phyloP scores from a whole-genome alignment of 2,888 invertebrate species.

The Microdon myrmicae region DNA sequence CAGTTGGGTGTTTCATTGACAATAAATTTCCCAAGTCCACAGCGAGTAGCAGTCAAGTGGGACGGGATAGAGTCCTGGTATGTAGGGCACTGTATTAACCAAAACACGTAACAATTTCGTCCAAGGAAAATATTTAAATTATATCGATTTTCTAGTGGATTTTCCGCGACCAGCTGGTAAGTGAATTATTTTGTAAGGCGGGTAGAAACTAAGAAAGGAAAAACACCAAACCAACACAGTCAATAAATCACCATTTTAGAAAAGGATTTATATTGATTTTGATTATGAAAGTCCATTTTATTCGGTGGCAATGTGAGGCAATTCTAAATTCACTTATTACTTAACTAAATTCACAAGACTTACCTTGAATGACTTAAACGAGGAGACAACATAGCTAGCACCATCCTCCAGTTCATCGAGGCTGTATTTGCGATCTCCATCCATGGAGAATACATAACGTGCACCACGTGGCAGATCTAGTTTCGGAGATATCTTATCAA shows the following conservation, averaged over 20 bases:
- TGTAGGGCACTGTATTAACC: conserved; percentile 19
- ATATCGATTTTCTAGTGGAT: conserved; percentile 35
- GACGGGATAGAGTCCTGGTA: conserved; percentile 2
- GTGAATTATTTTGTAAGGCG: not conserved
- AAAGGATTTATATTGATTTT: no score
- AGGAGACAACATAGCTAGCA: conserved; percentile 92
- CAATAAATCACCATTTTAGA: no score
- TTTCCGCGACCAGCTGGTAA: conserved; percentile 6
- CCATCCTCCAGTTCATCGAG: conserved; percentile 90
- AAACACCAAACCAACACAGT: not conserved
- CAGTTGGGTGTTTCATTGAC: no score
- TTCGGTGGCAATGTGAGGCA: no score
- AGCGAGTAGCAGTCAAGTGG: not conserved
- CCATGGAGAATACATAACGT: conserved; percentile 90
- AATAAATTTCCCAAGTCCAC: no score
- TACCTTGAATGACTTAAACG: conserved; percentile 91
- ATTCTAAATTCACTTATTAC: no score
- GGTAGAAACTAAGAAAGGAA: conserved; percentile 5
- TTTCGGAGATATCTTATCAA: conserved; percentile 87
- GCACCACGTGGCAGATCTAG: conserved; percentile 90
- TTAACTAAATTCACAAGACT: conserved; percentile 57
- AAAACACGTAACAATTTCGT: conserved; percentile 37
- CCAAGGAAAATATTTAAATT: conserved; percentile 44
- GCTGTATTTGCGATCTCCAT: conserved; percentile 85
- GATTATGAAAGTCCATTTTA: no score